These are phyloP conservation scores for Platysternon megacephalum DNA, from an alignment of 2,113 vertebrate genomes.

Conservation along the genomic window DNA sequence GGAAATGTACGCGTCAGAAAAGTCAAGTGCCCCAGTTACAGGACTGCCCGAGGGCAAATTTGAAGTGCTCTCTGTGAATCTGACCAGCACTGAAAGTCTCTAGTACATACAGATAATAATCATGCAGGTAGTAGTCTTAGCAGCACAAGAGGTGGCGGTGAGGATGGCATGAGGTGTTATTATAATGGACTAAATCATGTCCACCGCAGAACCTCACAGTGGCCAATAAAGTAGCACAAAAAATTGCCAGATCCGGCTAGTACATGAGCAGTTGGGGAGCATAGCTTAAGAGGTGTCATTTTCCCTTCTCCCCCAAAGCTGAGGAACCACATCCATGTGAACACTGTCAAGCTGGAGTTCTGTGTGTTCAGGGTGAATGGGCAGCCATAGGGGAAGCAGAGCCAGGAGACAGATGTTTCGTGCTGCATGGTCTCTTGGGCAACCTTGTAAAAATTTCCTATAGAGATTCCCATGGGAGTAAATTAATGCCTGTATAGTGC, in stretches of 20 bases:
- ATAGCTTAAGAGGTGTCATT: neutral
- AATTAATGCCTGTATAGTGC: rapidly evolving
- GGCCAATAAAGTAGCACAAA: neutral
- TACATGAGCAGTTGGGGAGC: neutral
- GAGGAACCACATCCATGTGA: neutral
- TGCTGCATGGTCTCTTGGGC: neutral
- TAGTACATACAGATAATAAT: rapidly evolving
- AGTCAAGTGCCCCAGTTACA: neutral
- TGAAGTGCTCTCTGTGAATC: neutral
- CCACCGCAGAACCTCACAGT: neutral
- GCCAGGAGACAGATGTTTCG: neutral
- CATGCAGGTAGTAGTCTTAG: neutral
- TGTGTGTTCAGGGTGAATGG: neutral
- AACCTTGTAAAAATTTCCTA: neutral
- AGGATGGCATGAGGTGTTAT: rapidly evolving
- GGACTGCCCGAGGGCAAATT: neutral
- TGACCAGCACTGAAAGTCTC: neutral
- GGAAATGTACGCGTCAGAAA: neutral
- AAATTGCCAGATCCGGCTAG: neutral
- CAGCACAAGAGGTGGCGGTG: neutral
- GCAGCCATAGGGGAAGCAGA: neutral
- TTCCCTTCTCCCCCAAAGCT: neutral
- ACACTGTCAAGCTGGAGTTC: neutral
- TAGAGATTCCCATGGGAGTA: neutral
- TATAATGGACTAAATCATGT: rapidly evolving